Evolutionary conservation across 2,888 invertebrate genomes (phyloP).

Genomic region (Amphipoea oculea): DNA sequence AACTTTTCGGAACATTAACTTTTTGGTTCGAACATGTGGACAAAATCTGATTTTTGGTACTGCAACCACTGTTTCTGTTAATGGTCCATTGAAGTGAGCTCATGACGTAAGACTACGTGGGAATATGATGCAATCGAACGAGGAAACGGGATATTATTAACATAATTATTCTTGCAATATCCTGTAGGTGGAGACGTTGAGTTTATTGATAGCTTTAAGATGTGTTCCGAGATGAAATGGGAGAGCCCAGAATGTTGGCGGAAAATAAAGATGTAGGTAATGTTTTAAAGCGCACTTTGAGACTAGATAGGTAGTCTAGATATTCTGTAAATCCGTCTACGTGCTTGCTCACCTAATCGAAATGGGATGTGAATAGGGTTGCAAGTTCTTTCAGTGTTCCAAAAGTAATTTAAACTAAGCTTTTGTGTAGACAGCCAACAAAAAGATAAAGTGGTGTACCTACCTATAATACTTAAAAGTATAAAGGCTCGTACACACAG

Average conservation of each 20-base stretch:
- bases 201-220: slow-evolving; percentile 64
- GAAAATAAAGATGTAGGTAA: slow-evolving; percentile 16
- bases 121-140: slow-evolving; percentile 77
- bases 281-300: slow-evolving; percentile 10
- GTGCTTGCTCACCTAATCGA: slow-evolving; percentile 17
- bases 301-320: slow-evolving; percentile 1
- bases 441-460: neutral
- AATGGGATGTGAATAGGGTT: slow-evolving; percentile 27
- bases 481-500: too few relatives aligned
- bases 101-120: slow-evolving; percentile 84
- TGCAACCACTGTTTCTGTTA: slow-evolving; percentile 75
- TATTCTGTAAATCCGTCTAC: slow-evolving; percentile 8
- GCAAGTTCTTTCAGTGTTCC: slow-evolving; percentile 34
- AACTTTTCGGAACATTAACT: slow-evolving; percentile 41
- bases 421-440: slow-evolving; percentile 15
- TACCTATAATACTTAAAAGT: slow-evolving; percentile 7
- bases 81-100: slow-evolving; percentile 78
- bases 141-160: slow-evolving; percentile 75
- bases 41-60: slow-evolving; percentile 75
- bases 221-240: slow-evolving; percentile 49
- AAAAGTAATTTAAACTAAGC: slow-evolving; percentile 37
- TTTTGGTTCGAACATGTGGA: slow-evolving; percentile 73
- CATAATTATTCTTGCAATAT: slow-evolving; percentile 73
- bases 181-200: slow-evolving; percentile 68
- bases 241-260: slow-evolving; percentile 22